A percentile compares a stretch with the other conserved stretches of the same genome.
Conservation (phyloP, 2,888 invertebrate genomes). For the Plebejus argus region DNA sequence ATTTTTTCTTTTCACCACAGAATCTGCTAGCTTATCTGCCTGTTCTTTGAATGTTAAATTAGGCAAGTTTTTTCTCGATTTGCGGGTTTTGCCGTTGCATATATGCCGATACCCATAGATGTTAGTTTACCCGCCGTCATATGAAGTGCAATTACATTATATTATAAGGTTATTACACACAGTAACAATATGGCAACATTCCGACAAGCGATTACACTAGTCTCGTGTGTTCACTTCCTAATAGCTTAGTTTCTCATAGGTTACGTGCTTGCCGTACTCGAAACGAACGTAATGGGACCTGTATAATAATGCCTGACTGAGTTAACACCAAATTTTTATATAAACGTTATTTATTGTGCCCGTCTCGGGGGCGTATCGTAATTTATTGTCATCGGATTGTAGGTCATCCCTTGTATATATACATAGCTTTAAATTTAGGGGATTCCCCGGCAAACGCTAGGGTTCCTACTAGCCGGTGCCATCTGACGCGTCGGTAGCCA, state of each 20-base stretch:
- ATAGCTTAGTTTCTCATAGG: slow-evolving; percentile 50
- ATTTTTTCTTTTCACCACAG: not conserved
- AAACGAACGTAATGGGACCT: slow-evolving; percentile 61
- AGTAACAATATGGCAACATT: slow-evolving; percentile 48
- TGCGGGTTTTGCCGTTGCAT: not conserved
- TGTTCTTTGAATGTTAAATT: not conserved
- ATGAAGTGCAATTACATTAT: slow-evolving; percentile 28
- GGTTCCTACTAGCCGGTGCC: slow-evolving; percentile 23
- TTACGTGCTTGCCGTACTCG: slow-evolving; percentile 50
- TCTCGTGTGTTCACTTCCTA: slow-evolving; percentile 63
- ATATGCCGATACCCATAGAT: slow-evolving; percentile 17
- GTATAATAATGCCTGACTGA: slow-evolving; percentile 67
- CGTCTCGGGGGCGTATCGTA: slow-evolving; percentile 40
- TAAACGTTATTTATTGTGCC: slow-evolving; percentile 54
- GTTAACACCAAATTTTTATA: slow-evolving; percentile 70
- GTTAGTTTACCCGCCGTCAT: slow-evolving; percentile 20
- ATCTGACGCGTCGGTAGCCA: slow-evolving; percentile 43
- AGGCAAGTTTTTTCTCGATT: not conserved
- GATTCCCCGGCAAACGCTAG: not conserved
- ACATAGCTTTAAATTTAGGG: slow-evolving; percentile 33
- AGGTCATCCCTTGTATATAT: slow-evolving; percentile 35
- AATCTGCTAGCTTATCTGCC: not conserved
- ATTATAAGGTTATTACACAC: slow-evolving; percentile 41
- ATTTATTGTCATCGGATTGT: slow-evolving; percentile 40
- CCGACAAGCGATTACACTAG: slow-evolving; percentile 58